Evolutionary conservation across 2,888 invertebrate genomes (phyloP).

Genomic region (Agrochola lychnidis): DNA sequence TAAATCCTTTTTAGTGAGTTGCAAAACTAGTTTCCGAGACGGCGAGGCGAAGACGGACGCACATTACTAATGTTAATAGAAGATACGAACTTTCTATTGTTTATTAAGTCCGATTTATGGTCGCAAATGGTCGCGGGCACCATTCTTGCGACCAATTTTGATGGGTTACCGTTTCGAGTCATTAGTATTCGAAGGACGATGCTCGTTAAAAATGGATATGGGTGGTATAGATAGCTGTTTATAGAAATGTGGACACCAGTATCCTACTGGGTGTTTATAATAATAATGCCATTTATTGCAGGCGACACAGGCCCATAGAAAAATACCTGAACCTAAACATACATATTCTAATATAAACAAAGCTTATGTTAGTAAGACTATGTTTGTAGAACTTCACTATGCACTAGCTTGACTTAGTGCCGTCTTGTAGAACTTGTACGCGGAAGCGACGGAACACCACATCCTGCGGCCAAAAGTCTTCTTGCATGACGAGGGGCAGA

Average conservation of each 20-base stretch:
- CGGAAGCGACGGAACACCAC: no score
- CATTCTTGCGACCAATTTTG: conserved; percentile 39
- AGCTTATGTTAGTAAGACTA: no score
- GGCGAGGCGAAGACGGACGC: conserved; percentile 62
- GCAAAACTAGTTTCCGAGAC: conserved; percentile 77
- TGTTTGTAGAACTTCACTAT: no score
- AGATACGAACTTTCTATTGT: conserved; percentile 76
- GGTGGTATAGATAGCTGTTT: background rate
- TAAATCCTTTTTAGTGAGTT: conserved; percentile 82
- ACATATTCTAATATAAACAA: no score
- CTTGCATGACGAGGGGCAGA: no score
- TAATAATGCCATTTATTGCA: no score
- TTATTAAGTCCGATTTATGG: conserved; percentile 62
- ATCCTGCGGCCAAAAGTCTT: no score
- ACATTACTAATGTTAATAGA: conserved; percentile 62
- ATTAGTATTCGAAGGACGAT: conserved; percentile 46
- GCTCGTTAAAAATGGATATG: conserved; percentile 6
- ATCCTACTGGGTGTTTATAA: background rate
- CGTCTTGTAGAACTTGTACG: no score
- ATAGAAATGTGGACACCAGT: background rate
- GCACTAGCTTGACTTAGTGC: no score
- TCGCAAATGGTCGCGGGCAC: conserved; percentile 39
- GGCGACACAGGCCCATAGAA: no score
- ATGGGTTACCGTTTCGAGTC: conserved; percentile 37
- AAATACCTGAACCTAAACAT: no score